Evolutionary conservation across 2,113 vertebrate genomes (phyloP), one percentile per base, ranked within the genome.

Genomic region (Microcebus griseorufus): DNA sequence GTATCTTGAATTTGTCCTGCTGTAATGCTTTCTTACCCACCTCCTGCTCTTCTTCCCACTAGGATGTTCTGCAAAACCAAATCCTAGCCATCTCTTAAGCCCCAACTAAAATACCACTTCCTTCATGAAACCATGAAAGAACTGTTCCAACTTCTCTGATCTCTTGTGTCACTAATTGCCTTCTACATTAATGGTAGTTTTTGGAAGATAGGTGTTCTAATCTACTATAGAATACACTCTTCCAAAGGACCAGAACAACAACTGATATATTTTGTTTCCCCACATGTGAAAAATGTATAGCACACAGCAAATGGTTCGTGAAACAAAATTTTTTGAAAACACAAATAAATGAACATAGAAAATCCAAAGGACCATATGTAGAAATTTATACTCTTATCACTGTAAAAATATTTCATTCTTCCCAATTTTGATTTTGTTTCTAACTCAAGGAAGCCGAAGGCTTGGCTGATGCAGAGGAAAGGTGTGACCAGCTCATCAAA

Each of bases 401-500:
- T 75, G 1, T 60, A 34, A 94, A 58, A 88, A 67, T 67, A 92
- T 51, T 95, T 93, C 20, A 89, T 67, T 65, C n/a, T n/a, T 88
- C 25, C 14, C 27, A 75, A 84, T 90, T 96, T 93, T 90, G 27
- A 69, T 83, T 91, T 75, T 95, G 34, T 89, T 92, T 76, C 9
- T 42, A 76, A 96, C 34, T 95, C 76, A 81, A 99, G 99, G 99
- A 99, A 98, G 93, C 98, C 64, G 99, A 99, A 97, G 99, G 98
- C 72, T 98, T 99, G 92, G 98, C 99, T 45, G 99, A 99, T 98
- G 99, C 99, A 45, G 99, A 99, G 83, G 99, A 99, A 94, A 98
- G 99, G 5, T 99, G 99, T 29, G 99, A 99, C 90, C 99, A 99
- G 39, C 96, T 98, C n/a, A 99, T 99, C 79, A 99, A 99, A 98